Evolutionary conservation across 1,140 invertebrate genomes (phyloP).

Genomic region (Bombus balteatus): DNA sequence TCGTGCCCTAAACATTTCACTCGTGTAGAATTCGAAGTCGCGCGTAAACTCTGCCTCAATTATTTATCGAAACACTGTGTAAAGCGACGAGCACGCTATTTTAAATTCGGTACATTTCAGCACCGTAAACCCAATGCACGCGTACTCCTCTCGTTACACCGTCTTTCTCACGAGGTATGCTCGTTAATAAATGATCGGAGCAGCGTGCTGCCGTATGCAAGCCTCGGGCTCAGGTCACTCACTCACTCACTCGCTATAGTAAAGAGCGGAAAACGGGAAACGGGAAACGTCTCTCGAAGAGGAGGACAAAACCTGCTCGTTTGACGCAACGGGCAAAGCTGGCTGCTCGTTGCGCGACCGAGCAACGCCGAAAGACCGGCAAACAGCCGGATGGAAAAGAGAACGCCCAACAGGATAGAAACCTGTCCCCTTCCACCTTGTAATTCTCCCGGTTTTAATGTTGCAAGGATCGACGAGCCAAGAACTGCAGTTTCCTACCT

Average conservation of each 20-base stretch:
- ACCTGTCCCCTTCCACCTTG: not conserved
- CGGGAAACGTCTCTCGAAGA: conserved; percentile 18
- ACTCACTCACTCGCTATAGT: not conserved
- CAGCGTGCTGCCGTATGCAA: conserved; percentile 41
- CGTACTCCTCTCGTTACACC: not conserved
- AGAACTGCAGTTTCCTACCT: conserved; percentile 10
- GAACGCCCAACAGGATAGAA: not conserved
- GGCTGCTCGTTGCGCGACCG: conserved; percentile 9
- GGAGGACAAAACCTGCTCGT: conserved; percentile 1
- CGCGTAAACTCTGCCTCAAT: conserved; percentile 1
- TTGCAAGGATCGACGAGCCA: conserved; percentile 53
- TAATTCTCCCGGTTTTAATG: conserved; percentile 61
- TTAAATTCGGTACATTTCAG: conserved; percentile 6
- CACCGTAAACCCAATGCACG: not conserved
- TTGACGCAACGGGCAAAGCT: not conserved
- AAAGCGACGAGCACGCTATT: not conserved
- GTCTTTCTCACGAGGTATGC: not conserved
- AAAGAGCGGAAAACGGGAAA: conserved; percentile 36
- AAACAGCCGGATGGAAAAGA: conserved; percentile 1
- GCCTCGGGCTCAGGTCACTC: conserved; percentile 37
- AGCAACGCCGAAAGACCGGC: not conserved
- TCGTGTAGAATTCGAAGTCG: not conserved
- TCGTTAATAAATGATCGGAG: conserved; percentile 63
- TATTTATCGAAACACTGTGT: not conserved
- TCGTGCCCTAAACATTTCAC: not conserved